Conservation (phyloP, 2,888 invertebrate species). For the Leptinotarsa tumamoca region DNA sequence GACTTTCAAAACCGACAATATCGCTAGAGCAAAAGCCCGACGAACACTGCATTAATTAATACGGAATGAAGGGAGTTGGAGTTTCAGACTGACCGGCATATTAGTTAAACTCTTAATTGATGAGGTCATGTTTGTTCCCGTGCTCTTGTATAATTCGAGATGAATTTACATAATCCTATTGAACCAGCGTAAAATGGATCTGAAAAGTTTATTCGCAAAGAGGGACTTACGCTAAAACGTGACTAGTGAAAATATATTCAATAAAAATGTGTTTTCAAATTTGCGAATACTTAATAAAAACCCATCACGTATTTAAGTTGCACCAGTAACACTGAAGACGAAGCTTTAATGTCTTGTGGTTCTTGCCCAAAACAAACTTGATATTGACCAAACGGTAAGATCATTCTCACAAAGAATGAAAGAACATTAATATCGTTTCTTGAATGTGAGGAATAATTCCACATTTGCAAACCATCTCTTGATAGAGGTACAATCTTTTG, state of each 20-base stretch:
- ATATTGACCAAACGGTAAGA: too few species aligned
- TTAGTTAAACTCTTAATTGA: conserved; percentile 57
- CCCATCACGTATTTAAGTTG: too few species aligned
- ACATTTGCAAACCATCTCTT: too few species aligned
- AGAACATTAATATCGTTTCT: too few species aligned
- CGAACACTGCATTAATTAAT: conserved; percentile 57
- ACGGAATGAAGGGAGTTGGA: conserved; percentile 39
- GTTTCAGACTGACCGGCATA: conserved; percentile 46
- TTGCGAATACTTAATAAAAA: too few species aligned
- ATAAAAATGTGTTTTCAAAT: too few species aligned
- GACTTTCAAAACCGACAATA: conserved; percentile 13
- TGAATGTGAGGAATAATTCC: too few species aligned
- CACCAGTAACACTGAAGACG: too few species aligned
- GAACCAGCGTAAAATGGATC: not conserved
- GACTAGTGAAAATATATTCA: not conserved
- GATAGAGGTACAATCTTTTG: too few species aligned
- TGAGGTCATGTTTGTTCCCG: conserved; percentile 57
- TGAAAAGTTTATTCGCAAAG: not conserved
- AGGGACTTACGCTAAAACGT: not conserved
- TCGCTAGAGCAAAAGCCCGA: conserved; percentile 33
- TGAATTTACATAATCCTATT: conserved; percentile 25
- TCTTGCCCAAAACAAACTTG: too few species aligned
- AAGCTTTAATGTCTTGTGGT: too few species aligned
- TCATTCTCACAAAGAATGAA: too few species aligned
- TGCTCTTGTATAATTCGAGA: conserved; percentile 34